These are phyloP conservation scores for Petrophora chlorosata DNA, from an alignment of 2,888 invertebrate species.

Conservation along the genomic window DNA sequence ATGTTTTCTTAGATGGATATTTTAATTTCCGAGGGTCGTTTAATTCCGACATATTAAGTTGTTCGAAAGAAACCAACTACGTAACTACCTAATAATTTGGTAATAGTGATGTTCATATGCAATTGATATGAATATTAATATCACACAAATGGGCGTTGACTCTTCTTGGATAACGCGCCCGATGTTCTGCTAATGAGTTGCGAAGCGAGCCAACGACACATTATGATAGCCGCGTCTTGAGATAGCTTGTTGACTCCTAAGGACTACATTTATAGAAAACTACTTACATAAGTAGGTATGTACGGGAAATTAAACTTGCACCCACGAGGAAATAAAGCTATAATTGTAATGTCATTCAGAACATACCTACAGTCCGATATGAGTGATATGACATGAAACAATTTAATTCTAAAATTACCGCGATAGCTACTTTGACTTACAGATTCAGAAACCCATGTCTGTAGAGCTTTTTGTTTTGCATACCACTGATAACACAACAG, in stretches of 20 bases:
- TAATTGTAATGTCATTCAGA: too few relatives aligned
- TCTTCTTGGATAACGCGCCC: slow-evolving; percentile 41
- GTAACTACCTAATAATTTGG: slow-evolving; percentile 22
- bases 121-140: slow-evolving; percentile 30
- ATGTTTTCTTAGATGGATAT: neutral
- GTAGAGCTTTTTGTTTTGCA: neutral
- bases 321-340: too few relatives aligned
- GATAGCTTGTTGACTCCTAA: slow-evolving; percentile 16
- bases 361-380: too few relatives aligned
- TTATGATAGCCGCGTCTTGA: slow-evolving; percentile 11
- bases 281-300: too few relatives aligned
- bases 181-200: slow-evolving; percentile 34
- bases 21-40: slow-evolving; percentile 8
- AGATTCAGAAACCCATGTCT: too few relatives aligned
- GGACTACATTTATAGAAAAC: slow-evolving; percentile 1
- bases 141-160: slow-evolving; percentile 44
- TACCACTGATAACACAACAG: neutral
- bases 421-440: too few relatives aligned
- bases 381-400: too few relatives aligned
- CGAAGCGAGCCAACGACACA: slow-evolving; percentile 12
- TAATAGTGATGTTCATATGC: slow-evolving; percentile 20
- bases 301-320: too few relatives aligned
- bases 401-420: too few relatives aligned
- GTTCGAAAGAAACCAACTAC: slow-evolving; percentile 21
- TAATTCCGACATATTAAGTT: slow-evolving; percentile 15